These are phyloP conservation scores for Tursiops truncatus DNA, from an alignment of 2,113 vertebrate genomes.

Conservation along the genomic window DNA sequence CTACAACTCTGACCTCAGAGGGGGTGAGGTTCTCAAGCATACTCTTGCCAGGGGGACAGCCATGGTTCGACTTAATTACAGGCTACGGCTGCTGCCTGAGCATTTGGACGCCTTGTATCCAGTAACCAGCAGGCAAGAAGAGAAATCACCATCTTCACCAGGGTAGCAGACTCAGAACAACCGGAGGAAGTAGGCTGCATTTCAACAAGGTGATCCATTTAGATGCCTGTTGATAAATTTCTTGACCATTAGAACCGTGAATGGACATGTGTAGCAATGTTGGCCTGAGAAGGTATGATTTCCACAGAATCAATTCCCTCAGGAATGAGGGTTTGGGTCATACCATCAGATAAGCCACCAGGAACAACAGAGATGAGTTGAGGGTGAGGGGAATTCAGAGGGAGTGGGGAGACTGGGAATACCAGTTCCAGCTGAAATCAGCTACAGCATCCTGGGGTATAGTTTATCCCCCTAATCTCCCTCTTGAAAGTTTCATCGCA, in stretches of 20 bases:
- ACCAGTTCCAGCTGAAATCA: neutral
- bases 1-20: neutral
- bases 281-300: neutral
- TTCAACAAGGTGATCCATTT: neutral
- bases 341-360: neutral
- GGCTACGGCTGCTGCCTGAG: neutral
- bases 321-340: neutral
- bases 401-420: neutral
- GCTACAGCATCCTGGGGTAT: neutral
- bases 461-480: neutral
- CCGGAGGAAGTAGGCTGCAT: neutral
- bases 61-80: neutral
- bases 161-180: neutral
- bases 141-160: neutral
- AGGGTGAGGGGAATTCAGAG: neutral
- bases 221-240: neutral
- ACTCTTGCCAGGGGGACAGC: neutral
- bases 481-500: neutral
- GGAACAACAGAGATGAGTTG: neutral
- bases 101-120: neutral
- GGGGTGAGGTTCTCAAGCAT: neutral
- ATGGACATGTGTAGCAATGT: neutral
- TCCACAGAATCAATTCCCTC: neutral
- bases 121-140: neutral
- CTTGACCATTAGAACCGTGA: neutral